These are phyloP conservation scores for Scophthalmus maximus DNA, from an alignment of 2,113 vertebrate genomes.

Conservation along the genomic window DNA sequence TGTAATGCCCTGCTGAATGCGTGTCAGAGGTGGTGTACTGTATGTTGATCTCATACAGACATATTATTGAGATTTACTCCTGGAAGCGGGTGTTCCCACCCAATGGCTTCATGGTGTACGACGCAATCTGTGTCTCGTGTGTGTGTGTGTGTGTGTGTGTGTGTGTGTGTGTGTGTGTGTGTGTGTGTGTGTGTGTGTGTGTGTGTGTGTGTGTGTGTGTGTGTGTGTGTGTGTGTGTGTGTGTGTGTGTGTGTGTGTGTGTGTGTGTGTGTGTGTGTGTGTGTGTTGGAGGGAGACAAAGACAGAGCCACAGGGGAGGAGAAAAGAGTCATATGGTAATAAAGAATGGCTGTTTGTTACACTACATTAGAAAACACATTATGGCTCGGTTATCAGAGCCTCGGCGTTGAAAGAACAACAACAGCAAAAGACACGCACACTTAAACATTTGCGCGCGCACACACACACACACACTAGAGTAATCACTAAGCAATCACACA, in stretches of 20 bases:
- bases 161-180: neutral
- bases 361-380: slow-evolving; percentile 59
- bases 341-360: slow-evolving; percentile 52
- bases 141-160: neutral
- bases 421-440: slow-evolving; percentile 34
- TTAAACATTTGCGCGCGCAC: slow-evolving; percentile 20
- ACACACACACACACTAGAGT: slow-evolving; percentile 15
- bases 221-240: neutral
- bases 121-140: neutral
- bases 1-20: slow-evolving; percentile 7
- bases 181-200: neutral
- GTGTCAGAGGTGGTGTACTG: neutral
- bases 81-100: slow-evolving; percentile 10
- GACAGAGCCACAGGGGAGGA: slow-evolving; percentile 27
- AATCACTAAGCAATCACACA: slow-evolving; percentile 63
- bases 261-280: neutral
- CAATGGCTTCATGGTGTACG: slow-evolving; percentile 11
- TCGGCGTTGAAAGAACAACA: slow-evolving; percentile 56
- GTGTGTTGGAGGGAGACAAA: slow-evolving; percentile 22
- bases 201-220: neutral
- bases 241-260: neutral
- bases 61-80: slow-evolving; percentile 25
- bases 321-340: slow-evolving; percentile 26
- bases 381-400: slow-evolving; percentile 24
- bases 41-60: slow-evolving; percentile 27